phyloP scores from a whole-genome alignment of 2,113 vertebrate genomes.

The Speoplatyrhinus poulsoni region DNA sequence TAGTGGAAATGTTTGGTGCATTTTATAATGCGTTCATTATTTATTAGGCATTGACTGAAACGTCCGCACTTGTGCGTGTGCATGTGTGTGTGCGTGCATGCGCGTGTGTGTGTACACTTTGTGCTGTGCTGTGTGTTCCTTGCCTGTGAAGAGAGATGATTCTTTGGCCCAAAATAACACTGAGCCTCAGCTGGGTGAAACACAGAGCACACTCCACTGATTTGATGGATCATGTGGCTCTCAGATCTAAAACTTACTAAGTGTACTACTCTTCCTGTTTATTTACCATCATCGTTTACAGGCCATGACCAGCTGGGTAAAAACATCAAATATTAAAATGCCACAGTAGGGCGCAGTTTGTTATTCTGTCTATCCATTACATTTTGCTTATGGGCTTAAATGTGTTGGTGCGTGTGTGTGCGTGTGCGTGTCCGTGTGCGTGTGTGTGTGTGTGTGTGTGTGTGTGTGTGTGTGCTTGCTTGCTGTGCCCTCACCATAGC shows the following conservation, averaged over 20 bases:
- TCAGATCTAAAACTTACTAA: conserved; percentile 46
- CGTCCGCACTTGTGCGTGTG: too few species aligned
- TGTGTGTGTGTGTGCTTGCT: not conserved
- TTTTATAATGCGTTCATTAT: too few species aligned
- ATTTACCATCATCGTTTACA: conserved; percentile 29
- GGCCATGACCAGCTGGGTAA: conserved; percentile 8
- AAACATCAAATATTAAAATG: not conserved
- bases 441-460: not conserved
- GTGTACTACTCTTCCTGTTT: conserved; percentile 27
- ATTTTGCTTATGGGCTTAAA: not conserved
- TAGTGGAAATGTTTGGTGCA: too few species aligned
- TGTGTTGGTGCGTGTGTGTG: not conserved
- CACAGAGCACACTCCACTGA: conserved; percentile 54
- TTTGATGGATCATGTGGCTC: conserved; percentile 59
- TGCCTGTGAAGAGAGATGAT: conserved; percentile 63
- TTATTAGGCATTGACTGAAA: too few species aligned
- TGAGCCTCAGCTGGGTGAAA: conserved; percentile 46
- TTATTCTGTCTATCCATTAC: not conserved
- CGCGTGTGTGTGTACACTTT: conserved; percentile 8
- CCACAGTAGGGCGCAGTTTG: conserved; percentile 5
- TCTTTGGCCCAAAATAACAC: conserved; percentile 70
- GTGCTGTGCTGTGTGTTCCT: conserved; percentile 27
- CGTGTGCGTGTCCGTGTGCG: not conserved
- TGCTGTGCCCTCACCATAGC: too few species aligned
- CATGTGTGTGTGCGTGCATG: not conserved